phyloP scores from a whole-genome alignment of 2,797 vertebrate genomes.

The Sebastes taczanowskii region DNA sequence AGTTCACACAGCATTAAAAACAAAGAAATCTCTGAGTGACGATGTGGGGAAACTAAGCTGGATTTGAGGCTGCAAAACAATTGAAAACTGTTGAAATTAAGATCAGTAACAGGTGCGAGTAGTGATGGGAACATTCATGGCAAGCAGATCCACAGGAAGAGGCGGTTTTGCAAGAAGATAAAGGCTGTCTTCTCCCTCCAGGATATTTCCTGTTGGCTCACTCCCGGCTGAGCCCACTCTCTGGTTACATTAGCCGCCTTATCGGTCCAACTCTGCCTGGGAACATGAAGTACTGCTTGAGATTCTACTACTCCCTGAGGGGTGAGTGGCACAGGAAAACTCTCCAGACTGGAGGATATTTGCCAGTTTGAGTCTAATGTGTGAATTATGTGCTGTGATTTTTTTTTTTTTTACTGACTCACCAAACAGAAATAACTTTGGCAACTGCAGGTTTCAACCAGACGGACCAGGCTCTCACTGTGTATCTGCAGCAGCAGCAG shows the following conservation, averaged over 20 bases:
- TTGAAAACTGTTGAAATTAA: background rate
- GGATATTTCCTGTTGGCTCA: conserved; percentile 92
- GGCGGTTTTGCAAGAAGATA: conserved; percentile 4
- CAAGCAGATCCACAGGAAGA: conserved; percentile 25
- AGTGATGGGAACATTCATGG: conserved; percentile 7
- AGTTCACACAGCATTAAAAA: background rate
- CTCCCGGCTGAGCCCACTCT: conserved; percentile 82
- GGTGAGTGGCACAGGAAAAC: conserved; percentile 51
- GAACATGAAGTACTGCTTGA: conserved; percentile 91
- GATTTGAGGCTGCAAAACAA: background rate
- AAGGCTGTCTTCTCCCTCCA: conserved; percentile 60
- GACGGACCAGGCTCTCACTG: conserved; percentile 87
- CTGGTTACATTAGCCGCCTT: conserved; percentile 88
- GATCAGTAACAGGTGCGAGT: conserved; percentile 8
- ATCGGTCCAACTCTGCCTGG: conserved; percentile 85
- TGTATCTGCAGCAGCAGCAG: conserved; percentile 89
- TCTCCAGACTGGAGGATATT: background rate
- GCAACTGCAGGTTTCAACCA: conserved; percentile 85
- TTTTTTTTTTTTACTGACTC: background rate
- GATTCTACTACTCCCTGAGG: conserved; percentile 90
- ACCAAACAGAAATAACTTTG: background rate
- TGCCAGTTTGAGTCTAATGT: background rate
- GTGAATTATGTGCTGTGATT: conserved; percentile 4
- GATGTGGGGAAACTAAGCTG: background rate
- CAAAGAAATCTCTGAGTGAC: no score